Conservation (phyloP, 2,888 invertebrate genomes). For the Perizoma flavofasciatum region DNA sequence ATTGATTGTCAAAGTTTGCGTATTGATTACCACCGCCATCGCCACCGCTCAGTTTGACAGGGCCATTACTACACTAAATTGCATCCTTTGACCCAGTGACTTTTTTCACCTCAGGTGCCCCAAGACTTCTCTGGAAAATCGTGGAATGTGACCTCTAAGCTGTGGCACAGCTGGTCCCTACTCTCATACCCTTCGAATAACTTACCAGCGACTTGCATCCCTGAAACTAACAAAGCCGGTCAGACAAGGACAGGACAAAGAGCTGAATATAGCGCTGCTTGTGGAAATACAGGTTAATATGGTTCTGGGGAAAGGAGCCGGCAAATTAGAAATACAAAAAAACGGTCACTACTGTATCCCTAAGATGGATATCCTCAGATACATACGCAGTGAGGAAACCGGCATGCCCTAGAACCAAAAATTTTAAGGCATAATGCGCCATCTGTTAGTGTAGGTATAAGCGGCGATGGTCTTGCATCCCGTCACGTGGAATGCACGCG, state of each 20-base stretch:
- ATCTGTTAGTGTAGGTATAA: not conserved
- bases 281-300: conserved; percentile 43
- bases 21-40: too few species aligned
- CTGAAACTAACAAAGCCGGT: conserved; percentile 44
- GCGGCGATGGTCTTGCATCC: too few species aligned
- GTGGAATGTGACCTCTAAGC: conserved; percentile 66
- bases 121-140: conserved; percentile 55
- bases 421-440: not conserved
- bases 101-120: conserved; percentile 49
- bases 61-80: too few species aligned
- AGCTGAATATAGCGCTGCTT: conserved; percentile 50
- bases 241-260: conserved; percentile 44
- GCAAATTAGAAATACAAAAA: too few species aligned
- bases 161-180: conserved; percentile 70
- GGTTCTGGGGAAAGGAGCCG: too few species aligned
- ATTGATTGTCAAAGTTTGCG: too few species aligned
- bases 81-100: not conserved
- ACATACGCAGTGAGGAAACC: too few species aligned
- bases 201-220: conserved; percentile 51
- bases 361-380: too few species aligned
- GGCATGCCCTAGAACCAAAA: too few species aligned
- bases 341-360: not conserved
- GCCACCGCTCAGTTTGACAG: too few species aligned
- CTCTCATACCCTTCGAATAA: conserved; percentile 43
- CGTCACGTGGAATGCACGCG: too few species aligned